Percentiles rank a stretch among this genome's conserved stretches.
Conservation (phyloP, 2,113 vertebrate species). For the Leptocoma aspasia region DNA sequence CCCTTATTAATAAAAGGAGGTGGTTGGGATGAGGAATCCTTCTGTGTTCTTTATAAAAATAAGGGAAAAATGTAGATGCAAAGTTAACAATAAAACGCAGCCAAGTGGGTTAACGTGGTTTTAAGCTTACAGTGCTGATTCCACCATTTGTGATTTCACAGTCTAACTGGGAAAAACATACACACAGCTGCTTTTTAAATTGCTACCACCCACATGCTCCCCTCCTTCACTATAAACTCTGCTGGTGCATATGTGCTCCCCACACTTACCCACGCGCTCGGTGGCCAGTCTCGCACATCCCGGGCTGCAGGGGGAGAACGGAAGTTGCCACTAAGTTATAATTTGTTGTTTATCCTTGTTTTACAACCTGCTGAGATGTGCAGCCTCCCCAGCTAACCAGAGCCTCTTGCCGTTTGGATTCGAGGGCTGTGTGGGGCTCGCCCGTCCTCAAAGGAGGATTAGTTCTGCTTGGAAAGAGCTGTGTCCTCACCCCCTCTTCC, state of each 20-base stretch:
- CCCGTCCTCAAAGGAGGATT: background rate
- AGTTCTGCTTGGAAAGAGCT: conserved; percentile 36
- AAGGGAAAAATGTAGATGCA: background rate
- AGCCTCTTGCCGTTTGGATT: rapidly evolving
- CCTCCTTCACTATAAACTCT: background rate
- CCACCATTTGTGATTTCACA: conserved; percentile 41
- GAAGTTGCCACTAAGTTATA: background rate
- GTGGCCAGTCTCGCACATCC: background rate
- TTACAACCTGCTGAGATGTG: background rate
- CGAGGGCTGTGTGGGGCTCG: background rate
- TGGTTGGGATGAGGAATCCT: background rate
- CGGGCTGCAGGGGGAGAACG: background rate
- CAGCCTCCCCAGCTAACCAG: background rate
- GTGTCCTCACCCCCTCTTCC: background rate
- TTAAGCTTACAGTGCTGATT: conserved; percentile 6
- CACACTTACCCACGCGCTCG: background rate
- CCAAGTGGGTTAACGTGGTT: conserved; percentile 11
- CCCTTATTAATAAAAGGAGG: conserved; percentile 14
- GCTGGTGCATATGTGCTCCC: background rate
- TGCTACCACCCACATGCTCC: conserved; percentile 30
- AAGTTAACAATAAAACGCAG: conserved; percentile 29
- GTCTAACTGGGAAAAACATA: conserved; percentile 26
- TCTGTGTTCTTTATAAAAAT: background rate
- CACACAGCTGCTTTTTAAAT: conserved; percentile 9
- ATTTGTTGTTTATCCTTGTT: conserved; percentile 30